Base-by-base conservation (phyloP, 1,140 invertebrate genomes). In the Ips nitidus region DNA sequence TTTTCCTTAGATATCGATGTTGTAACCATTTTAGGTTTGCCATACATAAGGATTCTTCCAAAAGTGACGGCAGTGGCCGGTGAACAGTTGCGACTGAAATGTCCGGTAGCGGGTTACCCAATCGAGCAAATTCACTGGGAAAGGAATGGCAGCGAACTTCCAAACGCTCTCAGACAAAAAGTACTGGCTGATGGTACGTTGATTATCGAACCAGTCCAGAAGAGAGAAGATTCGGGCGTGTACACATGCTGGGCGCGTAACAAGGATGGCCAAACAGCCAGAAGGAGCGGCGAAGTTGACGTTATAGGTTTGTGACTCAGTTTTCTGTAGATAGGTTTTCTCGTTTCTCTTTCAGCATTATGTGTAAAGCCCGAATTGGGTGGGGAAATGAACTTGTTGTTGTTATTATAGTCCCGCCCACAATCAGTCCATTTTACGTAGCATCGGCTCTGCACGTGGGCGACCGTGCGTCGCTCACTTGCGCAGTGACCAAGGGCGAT, bases 11-110 rank as follows among this genome's bases (percentile, higher is more conserved):
- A 22, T 22, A 22, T 22, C 22, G 22, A 22, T 22, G 22, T 22
- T 22, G 22, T 22, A 22, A 22, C 22, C 22, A 22, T 22, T 66
- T 22, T 72, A 94, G 93, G 93, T 76, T 85, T 91, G 72, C 93
- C 93, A 0, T 93, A 91, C 77, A 92, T 95, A 53, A 84, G 92
- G 52, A 83, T 89, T 7, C 93, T 95, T 79, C 88, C 89, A 1
- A 93, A 94, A 80, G 87, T 94, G 55, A 94, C 92, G 39, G 93
- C 91, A 1, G 91, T 94, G 3, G 91, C 93, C 1, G 92, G 92
- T 42, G 89, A 93, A 78, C 86, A 86, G 57, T 83, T 94, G 59
- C 85, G 87, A 53, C 82, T 96, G 22, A 90, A 91, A 76, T 96
- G 94, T 82, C 93, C 93, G 4, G 93, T 94, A 0, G 91, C 91